phyloP scores from a whole-genome alignment of 1,140 invertebrate species.

The Nautilus pompilius region DNA sequence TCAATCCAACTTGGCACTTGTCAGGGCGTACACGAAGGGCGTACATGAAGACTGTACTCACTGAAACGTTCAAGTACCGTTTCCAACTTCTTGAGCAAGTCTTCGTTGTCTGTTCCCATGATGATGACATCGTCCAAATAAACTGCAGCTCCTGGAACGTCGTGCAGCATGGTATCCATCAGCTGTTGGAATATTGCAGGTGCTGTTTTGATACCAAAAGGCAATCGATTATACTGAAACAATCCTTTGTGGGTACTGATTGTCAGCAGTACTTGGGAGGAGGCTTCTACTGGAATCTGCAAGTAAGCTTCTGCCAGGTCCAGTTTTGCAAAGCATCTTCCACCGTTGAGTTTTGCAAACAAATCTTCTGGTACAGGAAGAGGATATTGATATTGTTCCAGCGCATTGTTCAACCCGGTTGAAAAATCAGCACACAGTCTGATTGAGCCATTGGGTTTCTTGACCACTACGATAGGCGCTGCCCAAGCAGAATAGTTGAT shows the following conservation, averaged over 20 bases:
- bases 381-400: conserved; percentile 22
- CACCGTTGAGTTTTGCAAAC: conserved; percentile 19
- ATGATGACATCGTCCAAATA: conserved; percentile 21
- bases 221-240: conserved; percentile 12
- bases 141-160: conserved; percentile 14
- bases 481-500: conserved; percentile 45
- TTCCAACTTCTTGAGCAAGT: conserved; percentile 9
- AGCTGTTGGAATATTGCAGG: conserved; percentile 57
- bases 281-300: conserved; percentile 19
- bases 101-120: conserved; percentile 8
- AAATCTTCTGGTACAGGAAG: conserved; percentile 27
- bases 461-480: conserved; percentile 22
- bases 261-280: conserved; percentile 11
- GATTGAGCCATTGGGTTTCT: conserved; percentile 21
- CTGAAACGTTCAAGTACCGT: conserved; percentile 6
- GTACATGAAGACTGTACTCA: no score
- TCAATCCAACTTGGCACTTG: no score
- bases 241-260: conserved; percentile 24
- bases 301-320: conserved; percentile 23
- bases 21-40: no score
- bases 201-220: conserved; percentile 40
- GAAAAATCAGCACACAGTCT: conserved; percentile 44
- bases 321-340: conserved; percentile 24
- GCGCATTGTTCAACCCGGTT: conserved; percentile 21
- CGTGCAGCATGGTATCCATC: conserved; percentile 48